These are phyloP conservation scores for Psophia crepitans DNA, from an alignment of 2,113 vertebrate species.

Conservation along the genomic window DNA sequence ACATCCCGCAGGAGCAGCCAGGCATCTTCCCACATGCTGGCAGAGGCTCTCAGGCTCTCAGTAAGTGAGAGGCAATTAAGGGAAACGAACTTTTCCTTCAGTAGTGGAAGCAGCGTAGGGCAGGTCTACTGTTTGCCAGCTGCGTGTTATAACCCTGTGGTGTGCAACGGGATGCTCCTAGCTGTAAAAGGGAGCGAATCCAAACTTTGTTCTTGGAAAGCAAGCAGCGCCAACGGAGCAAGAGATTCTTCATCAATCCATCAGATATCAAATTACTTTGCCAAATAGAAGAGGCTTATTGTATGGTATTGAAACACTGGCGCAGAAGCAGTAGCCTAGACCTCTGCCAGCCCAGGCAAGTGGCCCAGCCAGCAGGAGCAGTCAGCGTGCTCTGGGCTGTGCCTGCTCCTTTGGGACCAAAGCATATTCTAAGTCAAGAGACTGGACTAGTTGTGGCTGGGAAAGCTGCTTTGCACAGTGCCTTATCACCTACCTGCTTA, in stretches of 20 bases:
- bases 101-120: neutral
- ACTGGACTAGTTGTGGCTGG: neutral
- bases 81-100: neutral
- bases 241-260: neutral
- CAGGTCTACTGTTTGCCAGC: neutral
- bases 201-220: neutral
- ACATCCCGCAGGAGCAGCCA: neutral
- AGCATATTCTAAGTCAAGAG: neutral
- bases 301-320: neutral
- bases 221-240: neutral
- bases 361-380: neutral
- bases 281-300: neutral
- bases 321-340: neutral
- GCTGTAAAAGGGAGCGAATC: neutral
- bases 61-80: neutral
- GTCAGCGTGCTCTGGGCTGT: neutral
- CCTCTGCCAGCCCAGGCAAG: neutral
- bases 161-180: neutral
- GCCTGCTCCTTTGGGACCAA: neutral
- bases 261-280: neutral
- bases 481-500: neutral
- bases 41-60: fast-evolving
- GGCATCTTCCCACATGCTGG: neutral
- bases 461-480: neutral
- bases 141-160: neutral